Conservation (phyloP, 2,888 invertebrate species). For the Meandrusa payeni region DNA sequence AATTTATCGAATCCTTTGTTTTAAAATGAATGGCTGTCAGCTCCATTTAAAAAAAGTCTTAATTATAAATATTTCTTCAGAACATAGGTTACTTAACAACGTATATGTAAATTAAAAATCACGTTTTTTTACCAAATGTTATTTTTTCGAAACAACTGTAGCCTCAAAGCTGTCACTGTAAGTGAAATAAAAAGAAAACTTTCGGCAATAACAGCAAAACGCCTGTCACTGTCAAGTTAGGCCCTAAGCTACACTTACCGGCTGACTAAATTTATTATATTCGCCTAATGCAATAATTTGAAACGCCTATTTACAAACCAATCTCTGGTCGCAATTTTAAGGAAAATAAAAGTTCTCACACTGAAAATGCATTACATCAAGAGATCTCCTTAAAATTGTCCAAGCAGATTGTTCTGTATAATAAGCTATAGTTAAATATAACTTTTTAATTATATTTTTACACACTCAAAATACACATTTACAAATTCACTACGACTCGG, state of each 20-base stretch:
- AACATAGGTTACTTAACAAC: background rate
- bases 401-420: slow-evolving; percentile 20
- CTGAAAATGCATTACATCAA: slow-evolving; percentile 6
- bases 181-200: slow-evolving; percentile 2
- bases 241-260: slow-evolving; percentile 50
- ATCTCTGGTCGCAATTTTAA: slow-evolving; percentile 13
- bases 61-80: background rate
- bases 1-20: background rate
- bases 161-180: slow-evolving; percentile 10
- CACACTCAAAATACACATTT: slow-evolving; percentile 56
- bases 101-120: background rate
- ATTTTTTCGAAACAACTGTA: slow-evolving; percentile 1
- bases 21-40: background rate
- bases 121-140: background rate
- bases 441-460: slow-evolving; percentile 38
- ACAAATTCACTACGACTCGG: slow-evolving; percentile 45
- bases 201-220: slow-evolving; percentile 8
- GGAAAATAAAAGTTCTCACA: background rate
- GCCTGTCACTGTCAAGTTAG: slow-evolving; percentile 35
- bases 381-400: slow-evolving; percentile 9
- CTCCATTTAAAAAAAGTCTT: background rate
- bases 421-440: slow-evolving; percentile 11
- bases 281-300: slow-evolving; percentile 50
- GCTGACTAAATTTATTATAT: slow-evolving; percentile 38
- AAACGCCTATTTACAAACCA: slow-evolving; percentile 33